Evolutionary conservation across 1,140 invertebrate species (phyloP).

Genomic region (Laupala kohalensis): DNA sequence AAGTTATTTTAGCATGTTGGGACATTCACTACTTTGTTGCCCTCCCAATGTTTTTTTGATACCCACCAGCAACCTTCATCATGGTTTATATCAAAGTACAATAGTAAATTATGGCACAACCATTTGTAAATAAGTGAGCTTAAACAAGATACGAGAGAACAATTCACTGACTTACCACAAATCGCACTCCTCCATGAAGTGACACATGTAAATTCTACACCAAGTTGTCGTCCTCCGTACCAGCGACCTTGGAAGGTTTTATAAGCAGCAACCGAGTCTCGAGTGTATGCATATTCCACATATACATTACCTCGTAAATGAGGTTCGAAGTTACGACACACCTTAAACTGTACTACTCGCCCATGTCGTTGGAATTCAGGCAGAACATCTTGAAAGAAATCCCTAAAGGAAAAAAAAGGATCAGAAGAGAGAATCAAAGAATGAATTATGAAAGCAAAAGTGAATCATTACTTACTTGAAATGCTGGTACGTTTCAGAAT

Average conservation of each 20-base stretch:
- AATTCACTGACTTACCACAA: constrained; percentile 63
- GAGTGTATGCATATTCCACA: constrained; percentile 58
- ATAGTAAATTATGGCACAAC: no score
- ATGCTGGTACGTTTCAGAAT: constrained; percentile 61
- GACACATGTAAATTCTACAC: constrained; percentile 67
- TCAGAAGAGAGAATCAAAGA: background rate
- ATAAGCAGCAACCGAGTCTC: constrained; percentile 59
- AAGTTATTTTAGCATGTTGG: no score
- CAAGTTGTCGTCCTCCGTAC: constrained; percentile 74
- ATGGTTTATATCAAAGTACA: no score
- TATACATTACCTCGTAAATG: constrained; percentile 87
- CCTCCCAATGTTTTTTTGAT: no score
- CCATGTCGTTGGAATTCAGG: constrained; percentile 73
- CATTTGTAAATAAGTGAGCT: no score
- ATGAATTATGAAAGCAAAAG: background rate
- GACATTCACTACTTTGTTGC: no score
- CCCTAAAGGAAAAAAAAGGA: constrained; percentile 30
- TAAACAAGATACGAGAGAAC: no score
- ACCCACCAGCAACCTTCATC: no score
- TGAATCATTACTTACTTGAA: constrained; percentile 32
- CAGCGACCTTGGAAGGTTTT: constrained; percentile 69
- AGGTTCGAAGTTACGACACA: constrained; percentile 72
- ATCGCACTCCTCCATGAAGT: constrained; percentile 73
- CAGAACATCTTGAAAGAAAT: constrained; percentile 78
- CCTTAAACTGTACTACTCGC: constrained; percentile 60